Evolutionary conservation across 1,140 invertebrate genomes (phyloP), one percentile per base, ranked within the genome.

Genomic region (Venustaconcha ellipsiformis): DNA sequence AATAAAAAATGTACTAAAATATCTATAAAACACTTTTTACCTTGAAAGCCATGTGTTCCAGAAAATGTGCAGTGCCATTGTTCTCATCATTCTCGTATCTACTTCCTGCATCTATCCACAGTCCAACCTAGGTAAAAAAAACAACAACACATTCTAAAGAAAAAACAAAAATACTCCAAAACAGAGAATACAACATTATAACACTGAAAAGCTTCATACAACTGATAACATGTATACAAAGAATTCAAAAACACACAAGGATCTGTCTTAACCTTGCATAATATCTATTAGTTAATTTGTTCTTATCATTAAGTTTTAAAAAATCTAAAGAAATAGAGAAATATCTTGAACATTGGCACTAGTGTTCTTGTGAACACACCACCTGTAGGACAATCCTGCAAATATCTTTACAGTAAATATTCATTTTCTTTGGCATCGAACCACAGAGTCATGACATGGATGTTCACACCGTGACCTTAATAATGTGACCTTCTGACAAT

Each of bases 1-100:
- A 48, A 48, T 48, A 48, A 48, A 6, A 6, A 6, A 48, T 48
- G 4, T 5, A 48, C 37, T 48, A 48, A 48, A 48, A 48, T 11
- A 48, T 11, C 37, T 11, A 48, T 48, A 1, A 48, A 48, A 48
- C 37, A 48, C 37, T 8, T 48, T 48, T 11, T 90, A 95, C 94
- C 91, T 99, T 99, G 89, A 99, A 99, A 72, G 97, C 96, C 99
- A 99, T 99, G 89, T 99, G 99, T 91, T 99, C 99, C 88, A 99
- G 93, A 86, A 99, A 99, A 91, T 99, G 99, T n/a, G 98, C 98
- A 63, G 98, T 97, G 73, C 99, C 99, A 93, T 99, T 99, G 89
- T 96, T 99, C 80, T 94, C 92, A 69, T 95, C 94, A 75, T 92
- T 96, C 92, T 99, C 99, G 90, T 96, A 99, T 81, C 99, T 92